phyloP scores from a whole-genome alignment of 2,797 vertebrate genomes.

The Gobio occitaniae region DNA sequence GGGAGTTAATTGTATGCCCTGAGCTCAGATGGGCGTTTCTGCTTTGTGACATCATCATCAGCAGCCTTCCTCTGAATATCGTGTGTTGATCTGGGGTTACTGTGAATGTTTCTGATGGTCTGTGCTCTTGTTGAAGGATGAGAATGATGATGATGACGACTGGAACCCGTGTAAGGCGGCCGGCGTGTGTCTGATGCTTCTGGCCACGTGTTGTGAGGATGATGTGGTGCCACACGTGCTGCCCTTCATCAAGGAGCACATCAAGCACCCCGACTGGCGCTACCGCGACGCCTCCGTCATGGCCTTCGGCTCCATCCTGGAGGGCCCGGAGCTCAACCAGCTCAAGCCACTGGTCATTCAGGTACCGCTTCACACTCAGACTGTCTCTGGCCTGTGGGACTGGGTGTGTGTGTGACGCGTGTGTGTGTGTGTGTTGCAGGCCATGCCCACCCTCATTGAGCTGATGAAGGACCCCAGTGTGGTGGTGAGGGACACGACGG shows the following conservation, averaged over 20 bases:
- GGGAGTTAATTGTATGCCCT: not conserved
- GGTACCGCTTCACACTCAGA: constrained; percentile 63
- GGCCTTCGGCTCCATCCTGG: constrained; percentile 97
- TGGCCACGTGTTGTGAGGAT: constrained; percentile 97
- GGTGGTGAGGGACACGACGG: constrained; percentile 95
- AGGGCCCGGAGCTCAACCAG: constrained; percentile 95
- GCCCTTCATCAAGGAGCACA: constrained; percentile 98
- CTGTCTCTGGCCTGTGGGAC: not conserved
- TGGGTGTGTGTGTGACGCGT: not conserved
- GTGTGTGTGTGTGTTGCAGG: constrained; percentile 72
- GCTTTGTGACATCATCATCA: not conserved
- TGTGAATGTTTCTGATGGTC: not conserved
- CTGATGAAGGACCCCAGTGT: constrained; percentile 98
- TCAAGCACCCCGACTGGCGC: constrained; percentile 93
- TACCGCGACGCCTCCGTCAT: constrained; percentile 96
- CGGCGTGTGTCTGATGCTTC: constrained; percentile 95
- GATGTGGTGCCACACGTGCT: constrained; percentile 96
- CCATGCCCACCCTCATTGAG: constrained; percentile 95
- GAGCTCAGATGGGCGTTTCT: not conserved
- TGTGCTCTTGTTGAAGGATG: constrained; percentile 79
- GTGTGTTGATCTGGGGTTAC: not conserved
- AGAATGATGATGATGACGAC: constrained; percentile 96
- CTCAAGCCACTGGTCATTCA: constrained; percentile 94
- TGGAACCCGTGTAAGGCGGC: constrained; percentile 99
- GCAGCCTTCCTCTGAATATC: not conserved